Evolutionary conservation across 2,113 vertebrate species (phyloP), one percentile per base, ranked within the genome.

Genomic region (Toxotes jaculatrix): DNA sequence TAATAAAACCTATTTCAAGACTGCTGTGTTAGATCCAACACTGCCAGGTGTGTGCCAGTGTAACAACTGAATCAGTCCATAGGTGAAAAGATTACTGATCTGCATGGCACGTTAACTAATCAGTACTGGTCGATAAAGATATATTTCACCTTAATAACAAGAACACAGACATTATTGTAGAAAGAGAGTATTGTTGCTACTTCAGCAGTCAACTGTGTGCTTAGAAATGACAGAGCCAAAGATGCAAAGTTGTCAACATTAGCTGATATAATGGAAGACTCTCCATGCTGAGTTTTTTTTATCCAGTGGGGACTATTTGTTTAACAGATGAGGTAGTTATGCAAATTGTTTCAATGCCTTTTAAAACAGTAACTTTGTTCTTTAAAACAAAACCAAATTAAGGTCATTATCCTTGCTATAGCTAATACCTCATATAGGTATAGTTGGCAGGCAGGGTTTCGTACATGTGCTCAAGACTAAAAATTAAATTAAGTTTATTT

Each of bases 11-110:
- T 14, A 65, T 69, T 80, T 71, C 31, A 17, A 34, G 47, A 38
- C 40, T 21, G 53, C 45, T 32, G n/a, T 53, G 45, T 61, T 57
- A 51, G 80, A 73, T 65, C n/a, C 34, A 4, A 68, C 34, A n/a
- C 36, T 55, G 62, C 4, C 32, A 8, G 23, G 11, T 55, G 56
- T 55, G 11, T 55, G 56, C 47, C 17, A 62, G 2, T 31, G 47
- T 14, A 55, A 62, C 19, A 61, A 42, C 47, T 45, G 7, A 73
- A 69, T 55, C 57, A 51, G 49, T 42, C 51, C 13, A 27, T 12
- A 27, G 56, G 53, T 60, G 57, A 65, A 69, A 23, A 56, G 17
- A 13, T 7, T 51, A 12, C 56, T 11, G 27, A 69, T 60, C 7
- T 13, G 56, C 27, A 34, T 69, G 16, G 36, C 13, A 68, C 9